Base-by-base conservation (phyloP, 2,113 vertebrate genomes). In the Proteles cristata region DNA sequence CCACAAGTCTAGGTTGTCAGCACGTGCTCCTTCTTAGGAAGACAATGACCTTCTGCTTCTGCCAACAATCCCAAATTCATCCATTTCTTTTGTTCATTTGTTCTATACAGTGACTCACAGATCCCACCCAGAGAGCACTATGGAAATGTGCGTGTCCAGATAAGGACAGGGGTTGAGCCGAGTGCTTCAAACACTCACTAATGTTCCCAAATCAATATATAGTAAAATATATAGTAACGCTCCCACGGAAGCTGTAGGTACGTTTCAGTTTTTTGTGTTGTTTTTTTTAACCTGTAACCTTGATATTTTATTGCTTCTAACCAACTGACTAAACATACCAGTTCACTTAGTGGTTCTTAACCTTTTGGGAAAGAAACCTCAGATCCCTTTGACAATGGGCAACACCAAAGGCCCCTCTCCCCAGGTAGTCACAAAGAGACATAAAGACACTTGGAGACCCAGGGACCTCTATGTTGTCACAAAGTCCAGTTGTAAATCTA, bases 31-130 rank as follows among this genome's bases (percentile, higher is more conserved):
- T 88, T 89, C 89, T 79, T 45, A 88, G 4, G 48, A 93, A 79
- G 61, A 96, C 86, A 79, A 79, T 63, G 84, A 33, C 84, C 65
- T 73, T 74, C 73, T 92, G 69, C 95, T 90, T 81, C 88, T 77
- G 89, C 69, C 43, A 85, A 95, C 81, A 96, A 92, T 89, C 35
- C 68, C 23, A 5, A 90, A 94, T 33, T 61, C 90, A 81, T 45
- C 43, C 90, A 81, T 76, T 93, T 95, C 69, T 79, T 93, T 31
- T 79, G 45, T 68, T 84, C 80, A 35, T 92, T 95, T 84, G 89
- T 82, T 88, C 91, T 96, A 50, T 96, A 58, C 53, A 63, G 0
- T 16, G 19, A 88, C 50, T 35, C 84, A 76, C 68, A 66, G 25
- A 61, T 53, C 69, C 94, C 90, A 95, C 81, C 66, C 89, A 92